These are phyloP conservation scores for Hylomyscus alleni DNA, from an alignment of 2,797 vertebrate genomes.

Conservation along the genomic window DNA sequence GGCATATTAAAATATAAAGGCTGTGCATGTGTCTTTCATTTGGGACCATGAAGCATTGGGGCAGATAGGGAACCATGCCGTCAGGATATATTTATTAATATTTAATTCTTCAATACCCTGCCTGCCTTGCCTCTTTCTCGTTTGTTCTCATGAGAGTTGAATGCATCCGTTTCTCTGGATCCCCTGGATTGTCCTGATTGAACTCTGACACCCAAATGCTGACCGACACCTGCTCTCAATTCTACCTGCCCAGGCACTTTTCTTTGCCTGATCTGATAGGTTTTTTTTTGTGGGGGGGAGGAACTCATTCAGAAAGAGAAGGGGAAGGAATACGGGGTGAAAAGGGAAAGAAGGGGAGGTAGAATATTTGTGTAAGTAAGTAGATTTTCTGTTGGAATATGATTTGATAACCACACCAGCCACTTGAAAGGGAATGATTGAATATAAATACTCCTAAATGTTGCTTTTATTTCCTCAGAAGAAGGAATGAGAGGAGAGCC, in stretches of 20 bases:
- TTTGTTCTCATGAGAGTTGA: background rate
- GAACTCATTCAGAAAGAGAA: constrained; percentile 19
- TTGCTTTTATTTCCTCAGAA: background rate
- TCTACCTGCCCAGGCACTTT: background rate
- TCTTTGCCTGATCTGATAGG: background rate
- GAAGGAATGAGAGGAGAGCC: background rate
- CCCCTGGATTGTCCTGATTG: background rate
- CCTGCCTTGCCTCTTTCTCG: background rate
- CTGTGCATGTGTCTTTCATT: background rate
- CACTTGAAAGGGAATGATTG: background rate
- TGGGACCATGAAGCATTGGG: background rate
- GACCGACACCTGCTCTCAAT: background rate
- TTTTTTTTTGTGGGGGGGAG: background rate
- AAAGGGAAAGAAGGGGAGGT: background rate
- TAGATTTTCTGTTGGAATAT: background rate
- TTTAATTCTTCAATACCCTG: background rate
- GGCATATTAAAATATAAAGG: background rate
- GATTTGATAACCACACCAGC: background rate
- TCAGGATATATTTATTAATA: background rate
- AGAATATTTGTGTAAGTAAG: constrained; percentile 28
- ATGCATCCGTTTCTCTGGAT: background rate
- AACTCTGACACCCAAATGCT: constrained; percentile 14
- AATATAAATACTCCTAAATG: background rate
- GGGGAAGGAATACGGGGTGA: background rate
- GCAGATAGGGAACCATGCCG: accelerated